These are phyloP conservation scores for Apodemus agrarius DNA, from an alignment of 2,797 vertebrate genomes.

Conservation along the genomic window DNA sequence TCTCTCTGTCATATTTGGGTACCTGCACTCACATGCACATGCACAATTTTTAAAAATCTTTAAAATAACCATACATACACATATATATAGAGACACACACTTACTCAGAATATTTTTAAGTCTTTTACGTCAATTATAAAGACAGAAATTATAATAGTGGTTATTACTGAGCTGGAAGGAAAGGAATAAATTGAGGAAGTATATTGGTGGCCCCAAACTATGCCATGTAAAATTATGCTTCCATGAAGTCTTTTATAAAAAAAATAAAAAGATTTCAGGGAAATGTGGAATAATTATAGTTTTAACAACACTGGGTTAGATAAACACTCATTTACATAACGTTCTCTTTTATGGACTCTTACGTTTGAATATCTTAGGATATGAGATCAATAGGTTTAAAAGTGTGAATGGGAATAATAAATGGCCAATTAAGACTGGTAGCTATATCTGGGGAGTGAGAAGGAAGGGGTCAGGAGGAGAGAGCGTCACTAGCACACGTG, in stretches of 20 bases:
- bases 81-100: neutral
- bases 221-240: neutral
- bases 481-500: neutral
- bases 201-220: neutral
- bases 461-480: neutral
- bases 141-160: neutral
- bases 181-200: neutral
- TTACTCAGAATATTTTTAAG: neutral
- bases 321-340: neutral
- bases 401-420: neutral
- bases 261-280: slow-evolving; percentile 7
- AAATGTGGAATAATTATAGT: neutral
- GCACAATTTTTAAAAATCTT: neutral
- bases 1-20: neutral
- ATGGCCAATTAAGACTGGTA: neutral
- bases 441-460: neutral
- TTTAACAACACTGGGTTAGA: neutral
- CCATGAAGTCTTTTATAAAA: neutral
- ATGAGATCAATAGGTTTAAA: neutral
- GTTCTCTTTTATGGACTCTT: neutral
- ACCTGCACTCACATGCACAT: neutral
- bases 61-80: neutral
- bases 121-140: neutral
- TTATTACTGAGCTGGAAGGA: neutral
- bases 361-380: neutral